Percentiles rank a stretch among this genome's conserved stretches.
Evolutionary conservation across 1,140 invertebrate species (phyloP).

Genomic region (Harpegnathos saltator): DNA sequence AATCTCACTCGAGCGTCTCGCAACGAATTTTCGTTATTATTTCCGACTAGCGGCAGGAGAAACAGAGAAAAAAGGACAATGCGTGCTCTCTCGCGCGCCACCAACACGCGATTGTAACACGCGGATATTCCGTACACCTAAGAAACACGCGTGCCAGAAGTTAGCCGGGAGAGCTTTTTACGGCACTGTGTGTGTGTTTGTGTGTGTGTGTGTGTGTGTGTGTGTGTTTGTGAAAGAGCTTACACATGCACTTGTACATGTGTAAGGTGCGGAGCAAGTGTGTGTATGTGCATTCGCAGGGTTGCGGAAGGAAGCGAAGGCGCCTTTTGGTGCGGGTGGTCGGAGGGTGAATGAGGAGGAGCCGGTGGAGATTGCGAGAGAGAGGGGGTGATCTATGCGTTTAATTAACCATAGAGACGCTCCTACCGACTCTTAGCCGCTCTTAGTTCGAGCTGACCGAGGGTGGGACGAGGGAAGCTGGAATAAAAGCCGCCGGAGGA

Average conservation of each 20-base stretch:
- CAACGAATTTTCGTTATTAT: background rate
- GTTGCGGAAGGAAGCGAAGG: slow-evolving; percentile 36
- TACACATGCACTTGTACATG: background rate
- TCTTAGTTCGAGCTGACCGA: slow-evolving; percentile 81
- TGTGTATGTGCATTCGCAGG: slow-evolving; percentile 51
- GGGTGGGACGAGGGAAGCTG: slow-evolving; percentile 63
- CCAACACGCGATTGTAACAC: background rate
- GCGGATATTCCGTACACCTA: background rate
- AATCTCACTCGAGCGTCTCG: background rate
- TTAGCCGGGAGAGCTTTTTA: slow-evolving; percentile 30
- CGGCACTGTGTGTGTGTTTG: slow-evolving; percentile 39
- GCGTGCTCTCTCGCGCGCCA: background rate
- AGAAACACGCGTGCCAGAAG: background rate
- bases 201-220: too few relatives aligned
- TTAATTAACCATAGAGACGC: slow-evolving; percentile 86
- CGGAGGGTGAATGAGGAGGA: slow-evolving; percentile 54
- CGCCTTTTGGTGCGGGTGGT: background rate
- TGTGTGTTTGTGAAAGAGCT: slow-evolving; percentile 49
- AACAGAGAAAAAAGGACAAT: background rate
- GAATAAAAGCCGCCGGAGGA: slow-evolving; percentile 65
- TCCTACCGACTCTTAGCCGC: slow-evolving; percentile 82
- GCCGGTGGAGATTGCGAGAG: slow-evolving; percentile 70
- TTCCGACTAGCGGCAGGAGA: background rate
- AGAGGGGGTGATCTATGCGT: slow-evolving; percentile 83
- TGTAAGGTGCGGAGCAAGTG: too few relatives aligned